Evolutionary conservation across 2,113 vertebrate genomes (phyloP), one percentile per base, ranked within the genome.

Genomic region (Panthera uncia): DNA sequence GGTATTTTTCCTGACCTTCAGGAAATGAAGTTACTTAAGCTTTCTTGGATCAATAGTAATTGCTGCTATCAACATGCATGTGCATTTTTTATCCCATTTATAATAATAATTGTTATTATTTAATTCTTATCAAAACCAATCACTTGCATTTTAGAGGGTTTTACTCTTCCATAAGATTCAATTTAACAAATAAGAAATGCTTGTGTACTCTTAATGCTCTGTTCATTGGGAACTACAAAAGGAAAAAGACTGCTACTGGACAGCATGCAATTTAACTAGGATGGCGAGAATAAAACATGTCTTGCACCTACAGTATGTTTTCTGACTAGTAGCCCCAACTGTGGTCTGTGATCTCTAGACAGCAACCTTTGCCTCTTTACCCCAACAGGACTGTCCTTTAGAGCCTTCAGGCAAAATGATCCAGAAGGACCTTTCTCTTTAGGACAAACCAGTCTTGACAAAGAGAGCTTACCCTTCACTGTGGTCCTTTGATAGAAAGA

Each of bases 11-110:
- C 31, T 95, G 68, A 91, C 74, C 52, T 93, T 89, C 52, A 91
- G 27, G 91, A 95, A 38, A 15, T 65, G 82, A 92, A 73, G n/a
- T 94, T 45, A 69, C 91, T 90, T 82, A 86, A 82, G 12, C 31
- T 95, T 89, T 93, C 57, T 90, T 93, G n/a, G 50, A 55, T 66
- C 50, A 66, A 6, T 96, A 55, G 16, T 91, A 71, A 91, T 79
- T 93, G n/a, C 41, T 90, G 85, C 29, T 97, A 3, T 79, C 50
- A 83, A 8, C 12, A 38, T 78, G 9, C n/a, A 93, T 91, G 14
- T 93, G 78, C 82, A n/a, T 50, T 89, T 93, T 81, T 76, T 3
- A 93, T 78, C 91, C 41, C 38, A 95, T 41, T 94, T 95, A 57
- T 45, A 92, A 41, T 83, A 91, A 25, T 82, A 73, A 29, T 95